Conservation (phyloP, 2,797 vertebrate species). For the Pipistrellus pygmaeus region DNA sequence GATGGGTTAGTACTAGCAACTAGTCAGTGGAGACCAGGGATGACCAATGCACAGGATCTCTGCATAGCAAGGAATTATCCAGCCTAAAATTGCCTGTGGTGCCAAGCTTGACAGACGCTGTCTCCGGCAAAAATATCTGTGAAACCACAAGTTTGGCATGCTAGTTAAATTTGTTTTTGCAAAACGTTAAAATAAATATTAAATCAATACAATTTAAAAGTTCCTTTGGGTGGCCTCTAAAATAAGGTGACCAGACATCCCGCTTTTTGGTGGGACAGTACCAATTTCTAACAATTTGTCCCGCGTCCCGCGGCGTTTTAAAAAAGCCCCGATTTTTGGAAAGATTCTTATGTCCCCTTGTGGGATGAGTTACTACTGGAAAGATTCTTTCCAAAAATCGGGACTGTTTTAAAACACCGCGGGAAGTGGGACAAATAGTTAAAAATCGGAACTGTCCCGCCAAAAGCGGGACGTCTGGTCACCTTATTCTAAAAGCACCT, state of each 20-base stretch:
- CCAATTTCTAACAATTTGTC: too few relatives aligned
- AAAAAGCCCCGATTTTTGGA: too few relatives aligned
- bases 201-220: neutral
- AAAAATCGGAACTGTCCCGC: too few relatives aligned
- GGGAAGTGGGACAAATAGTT: too few relatives aligned
- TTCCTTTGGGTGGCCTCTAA: neutral
- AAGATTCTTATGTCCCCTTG: too few relatives aligned
- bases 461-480: too few relatives aligned
- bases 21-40: neutral
- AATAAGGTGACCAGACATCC: neutral
- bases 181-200: neutral
- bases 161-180: neutral
- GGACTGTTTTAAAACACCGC: too few relatives aligned
- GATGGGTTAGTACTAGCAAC: neutral
- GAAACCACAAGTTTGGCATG: neutral
- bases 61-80: neutral
- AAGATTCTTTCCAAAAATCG: too few relatives aligned
- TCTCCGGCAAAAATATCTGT: neutral
- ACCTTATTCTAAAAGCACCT: neutral
- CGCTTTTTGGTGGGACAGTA: too few relatives aligned
- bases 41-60: fast-evolving
- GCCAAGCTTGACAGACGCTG: neutral
- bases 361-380: too few relatives aligned
- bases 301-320: too few relatives aligned
- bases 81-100: too few relatives aligned